Evolutionary conservation across 2,797 vertebrate species (phyloP).

Genomic region (Hirundo rustica): DNA sequence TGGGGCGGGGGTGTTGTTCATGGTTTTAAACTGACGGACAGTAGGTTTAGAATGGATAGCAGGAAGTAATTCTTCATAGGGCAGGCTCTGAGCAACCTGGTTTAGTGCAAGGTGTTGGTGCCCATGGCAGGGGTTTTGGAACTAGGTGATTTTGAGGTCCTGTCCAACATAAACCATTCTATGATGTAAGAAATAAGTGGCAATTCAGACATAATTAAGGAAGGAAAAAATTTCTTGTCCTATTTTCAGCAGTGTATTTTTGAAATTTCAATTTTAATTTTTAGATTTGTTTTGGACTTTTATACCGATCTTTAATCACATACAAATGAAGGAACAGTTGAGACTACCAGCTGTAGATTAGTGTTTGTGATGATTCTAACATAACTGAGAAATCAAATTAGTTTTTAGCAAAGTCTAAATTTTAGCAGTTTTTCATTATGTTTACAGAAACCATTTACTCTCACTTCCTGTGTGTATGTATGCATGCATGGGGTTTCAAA

Average conservation of each 20-base stretch:
- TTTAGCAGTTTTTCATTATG: slow-evolving; percentile 27
- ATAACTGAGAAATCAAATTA: slow-evolving; percentile 44
- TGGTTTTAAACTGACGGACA: not conserved
- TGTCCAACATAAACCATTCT: not conserved
- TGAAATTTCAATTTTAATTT: not conserved
- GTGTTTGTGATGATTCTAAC: slow-evolving; percentile 46
- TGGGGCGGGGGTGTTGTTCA: not conserved
- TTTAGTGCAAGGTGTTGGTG: not conserved
- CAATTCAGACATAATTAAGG: not conserved
- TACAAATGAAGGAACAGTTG: slow-evolving; percentile 8
- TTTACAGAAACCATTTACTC: slow-evolving; percentile 44
- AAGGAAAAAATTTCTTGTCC: not conserved
- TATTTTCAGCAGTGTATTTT: not conserved
- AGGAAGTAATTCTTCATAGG: not conserved
- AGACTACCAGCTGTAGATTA: slow-evolving; percentile 36
- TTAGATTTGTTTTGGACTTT: not conserved
- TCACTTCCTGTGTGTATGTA: not conserved
- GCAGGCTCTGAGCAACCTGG: not conserved
- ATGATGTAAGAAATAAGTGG: not conserved
- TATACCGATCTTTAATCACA: not conserved
- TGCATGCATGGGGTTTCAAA: not conserved
- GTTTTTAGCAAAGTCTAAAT: slow-evolving; percentile 36
- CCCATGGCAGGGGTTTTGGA: too few relatives aligned
- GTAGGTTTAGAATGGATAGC: not conserved
- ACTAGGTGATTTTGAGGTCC: not conserved